Evolutionary conservation across 2,888 invertebrate genomes (phyloP).

Genomic region (Plebejus argus): DNA sequence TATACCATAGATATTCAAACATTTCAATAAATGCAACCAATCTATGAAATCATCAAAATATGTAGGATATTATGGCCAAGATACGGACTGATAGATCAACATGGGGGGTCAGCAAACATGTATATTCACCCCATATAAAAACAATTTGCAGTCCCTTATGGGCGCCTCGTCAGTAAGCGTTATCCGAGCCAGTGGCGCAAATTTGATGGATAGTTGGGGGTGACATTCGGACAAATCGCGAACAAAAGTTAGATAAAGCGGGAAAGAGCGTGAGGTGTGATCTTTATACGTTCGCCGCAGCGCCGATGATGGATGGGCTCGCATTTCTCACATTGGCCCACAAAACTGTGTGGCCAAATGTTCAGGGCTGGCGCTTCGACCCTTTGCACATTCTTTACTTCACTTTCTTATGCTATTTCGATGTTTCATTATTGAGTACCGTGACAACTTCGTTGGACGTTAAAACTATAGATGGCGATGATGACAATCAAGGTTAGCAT

Average conservation of each 20-base stretch:
- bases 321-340: slow-evolving; percentile 61
- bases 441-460: no score
- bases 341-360: slow-evolving; percentile 35
- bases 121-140: neutral
- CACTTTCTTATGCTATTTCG: neutral
- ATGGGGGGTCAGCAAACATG: neutral
- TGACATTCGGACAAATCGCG: slow-evolving; percentile 50
- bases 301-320: slow-evolving; percentile 56
- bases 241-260: slow-evolving; percentile 56
- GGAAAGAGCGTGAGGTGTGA: slow-evolving; percentile 56
- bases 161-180: slow-evolving; percentile 41
- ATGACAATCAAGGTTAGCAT: no score
- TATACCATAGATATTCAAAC: neutral
- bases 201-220: slow-evolving; percentile 45
- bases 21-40: neutral
- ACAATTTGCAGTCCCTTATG: slow-evolving; percentile 29
- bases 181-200: slow-evolving; percentile 40
- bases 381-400: neutral
- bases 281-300: slow-evolving; percentile 51
- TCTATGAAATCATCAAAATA: neutral
- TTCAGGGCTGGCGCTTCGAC: slow-evolving; percentile 25
- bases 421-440: no score
- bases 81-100: neutral
- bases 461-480: no score
- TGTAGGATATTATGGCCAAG: neutral